Evolutionary conservation across 1,140 invertebrate species (phyloP).

Genomic region (Gyrodactylus bullatarudis): DNA sequence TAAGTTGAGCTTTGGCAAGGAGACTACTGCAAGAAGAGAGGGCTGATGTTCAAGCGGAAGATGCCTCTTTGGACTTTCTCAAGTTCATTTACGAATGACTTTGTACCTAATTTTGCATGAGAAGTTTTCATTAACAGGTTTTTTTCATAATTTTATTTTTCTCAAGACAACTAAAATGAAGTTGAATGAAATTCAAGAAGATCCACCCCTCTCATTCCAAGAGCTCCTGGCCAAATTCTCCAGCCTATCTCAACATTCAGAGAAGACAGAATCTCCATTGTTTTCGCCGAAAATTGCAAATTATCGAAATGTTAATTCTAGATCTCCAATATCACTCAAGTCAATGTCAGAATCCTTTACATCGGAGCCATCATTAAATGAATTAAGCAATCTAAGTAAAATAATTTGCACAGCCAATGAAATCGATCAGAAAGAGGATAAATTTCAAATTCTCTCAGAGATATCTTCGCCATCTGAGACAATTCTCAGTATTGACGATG

Average conservation of each 20-base stretch:
- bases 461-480: background rate
- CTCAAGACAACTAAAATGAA: too few species aligned
- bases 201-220: background rate
- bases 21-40: too few species aligned
- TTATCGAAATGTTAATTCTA: background rate
- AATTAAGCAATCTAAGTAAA: background rate
- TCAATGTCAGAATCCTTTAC: background rate
- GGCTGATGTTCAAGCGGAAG: too few species aligned
- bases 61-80: too few species aligned
- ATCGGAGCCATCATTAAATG: background rate
- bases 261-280: background rate
- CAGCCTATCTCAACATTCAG: background rate
- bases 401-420: background rate
- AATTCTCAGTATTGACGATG: background rate
- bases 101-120: too few species aligned
- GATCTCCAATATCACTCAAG: background rate
- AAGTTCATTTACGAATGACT: too few species aligned
- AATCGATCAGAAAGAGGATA: background rate
- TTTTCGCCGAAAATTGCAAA: background rate
- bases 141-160: too few species aligned
- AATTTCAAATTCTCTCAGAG: background rate
- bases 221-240: background rate
- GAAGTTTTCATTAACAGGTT: too few species aligned
- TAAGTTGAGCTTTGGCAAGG: too few species aligned
- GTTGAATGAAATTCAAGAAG: background rate